Conservation (phyloP, 2,113 vertebrate species). For the Alethe castanea region DNA sequence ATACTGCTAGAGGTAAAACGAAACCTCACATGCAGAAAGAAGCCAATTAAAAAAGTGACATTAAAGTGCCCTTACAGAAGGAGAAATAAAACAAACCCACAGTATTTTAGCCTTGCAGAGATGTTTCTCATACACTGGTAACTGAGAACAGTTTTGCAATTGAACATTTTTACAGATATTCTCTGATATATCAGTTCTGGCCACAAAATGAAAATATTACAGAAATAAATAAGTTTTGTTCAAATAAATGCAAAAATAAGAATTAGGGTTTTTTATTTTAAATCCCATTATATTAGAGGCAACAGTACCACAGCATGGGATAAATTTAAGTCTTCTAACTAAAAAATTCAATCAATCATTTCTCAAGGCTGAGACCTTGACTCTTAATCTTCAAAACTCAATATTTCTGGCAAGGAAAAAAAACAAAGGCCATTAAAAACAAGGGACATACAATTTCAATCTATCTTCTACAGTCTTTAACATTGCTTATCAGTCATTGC, state of each 20-base stretch:
- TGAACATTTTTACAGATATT: background rate
- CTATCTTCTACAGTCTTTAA: background rate
- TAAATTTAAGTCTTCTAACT: background rate
- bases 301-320: background rate
- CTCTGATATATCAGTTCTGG: background rate
- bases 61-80: background rate
- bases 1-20: background rate
- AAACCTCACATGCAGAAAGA: background rate
- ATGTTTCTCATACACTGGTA: background rate
- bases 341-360: background rate
- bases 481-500: fast-evolving
- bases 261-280: background rate
- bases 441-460: background rate
- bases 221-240: background rate
- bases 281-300: background rate
- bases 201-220: background rate
- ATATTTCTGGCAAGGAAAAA: background rate
- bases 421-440: background rate
- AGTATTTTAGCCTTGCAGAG: background rate
- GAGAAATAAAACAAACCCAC: background rate
- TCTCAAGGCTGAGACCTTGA: background rate
- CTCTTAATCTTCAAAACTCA: background rate
- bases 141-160: background rate
- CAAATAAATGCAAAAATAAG: background rate
- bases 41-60: background rate